Evolutionary conservation across 1,140 invertebrate species (phyloP).

Genomic region (Drosophila elegans): DNA sequence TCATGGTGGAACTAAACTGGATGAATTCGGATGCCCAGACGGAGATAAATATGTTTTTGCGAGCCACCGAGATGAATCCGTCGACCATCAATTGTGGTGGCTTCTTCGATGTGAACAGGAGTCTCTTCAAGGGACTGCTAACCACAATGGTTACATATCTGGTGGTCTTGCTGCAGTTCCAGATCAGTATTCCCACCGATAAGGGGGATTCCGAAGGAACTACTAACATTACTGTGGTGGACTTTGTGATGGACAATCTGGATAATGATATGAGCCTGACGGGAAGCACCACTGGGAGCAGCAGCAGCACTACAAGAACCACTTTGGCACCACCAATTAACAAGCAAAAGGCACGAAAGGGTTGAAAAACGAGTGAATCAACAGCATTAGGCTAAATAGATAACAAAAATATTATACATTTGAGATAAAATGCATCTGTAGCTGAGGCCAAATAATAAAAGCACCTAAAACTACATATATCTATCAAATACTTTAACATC

Average conservation of each 20-base stretch:
- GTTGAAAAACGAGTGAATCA: conserved; percentile 33
- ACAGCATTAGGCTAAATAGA: conserved; percentile 5
- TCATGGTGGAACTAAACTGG: conserved; percentile 89
- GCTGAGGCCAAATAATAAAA: conserved; percentile 31
- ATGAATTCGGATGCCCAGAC: conserved; percentile 88
- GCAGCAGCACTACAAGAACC: conserved; percentile 25
- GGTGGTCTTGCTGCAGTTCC: conserved; percentile 89
- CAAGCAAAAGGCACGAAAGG: conserved; percentile 48
- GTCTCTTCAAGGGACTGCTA: conserved; percentile 89
- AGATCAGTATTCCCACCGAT: conserved; percentile 88
- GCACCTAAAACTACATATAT: conserved; percentile 7
- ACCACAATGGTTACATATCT: conserved; percentile 90
- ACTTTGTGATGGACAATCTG: conserved; percentile 65
- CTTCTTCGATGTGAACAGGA: conserved; percentile 89
- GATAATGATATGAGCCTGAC: conserved; percentile 66
- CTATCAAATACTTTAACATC: background rate
- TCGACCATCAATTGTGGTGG: conserved; percentile 89
- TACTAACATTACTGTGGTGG: conserved; percentile 58
- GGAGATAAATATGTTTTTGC: conserved; percentile 89
- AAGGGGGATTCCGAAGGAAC: conserved; percentile 46
- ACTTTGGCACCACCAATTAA: conserved; percentile 24
- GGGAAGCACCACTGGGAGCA: conserved; percentile 23
- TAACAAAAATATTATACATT: background rate
- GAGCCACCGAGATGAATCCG: conserved; percentile 89
- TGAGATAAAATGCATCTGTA: conserved; percentile 16